phyloP scores from a whole-genome alignment of 2,888 invertebrate genomes.

The Tromatobia lineatoria region DNA sequence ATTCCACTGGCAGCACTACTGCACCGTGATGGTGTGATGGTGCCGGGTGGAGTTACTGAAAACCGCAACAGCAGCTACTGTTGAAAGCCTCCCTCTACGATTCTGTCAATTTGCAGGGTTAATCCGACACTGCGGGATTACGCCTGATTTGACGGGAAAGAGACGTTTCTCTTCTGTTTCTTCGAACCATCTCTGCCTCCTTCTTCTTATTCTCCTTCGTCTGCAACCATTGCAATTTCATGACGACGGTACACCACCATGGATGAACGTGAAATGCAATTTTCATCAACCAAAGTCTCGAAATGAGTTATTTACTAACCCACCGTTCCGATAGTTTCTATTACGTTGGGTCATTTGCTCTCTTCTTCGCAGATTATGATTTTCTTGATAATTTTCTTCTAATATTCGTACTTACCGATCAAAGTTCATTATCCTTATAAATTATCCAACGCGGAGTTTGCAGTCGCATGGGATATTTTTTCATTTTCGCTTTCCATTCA shows the following conservation, averaged over 20 bases:
- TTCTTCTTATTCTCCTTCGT: not conserved
- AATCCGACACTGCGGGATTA: conserved; percentile 53
- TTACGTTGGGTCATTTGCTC: no score
- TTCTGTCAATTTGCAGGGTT: conserved; percentile 48
- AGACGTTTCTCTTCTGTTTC: conserved; percentile 23
- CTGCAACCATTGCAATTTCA: conserved; percentile 4
- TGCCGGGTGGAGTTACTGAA: not conserved
- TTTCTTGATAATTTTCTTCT: no score
- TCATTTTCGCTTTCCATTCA: no score
- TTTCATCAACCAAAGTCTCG: not conserved
- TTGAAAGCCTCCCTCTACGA: conserved; percentile 37
- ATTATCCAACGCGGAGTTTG: no score
- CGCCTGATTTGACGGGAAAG: conserved; percentile 42
- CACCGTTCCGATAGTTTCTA: not conserved
- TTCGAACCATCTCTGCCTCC: not conserved
- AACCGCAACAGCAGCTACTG: conserved; percentile 28
- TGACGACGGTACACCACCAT: not conserved
- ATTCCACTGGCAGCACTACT: not conserved
- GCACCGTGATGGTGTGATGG: conserved; percentile 1
- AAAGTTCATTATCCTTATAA: no score
- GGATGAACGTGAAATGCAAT: not conserved
- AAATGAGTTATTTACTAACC: not conserved
- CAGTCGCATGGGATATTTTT: no score
- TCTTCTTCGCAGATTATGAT: no score
- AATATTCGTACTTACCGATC: no score